A percentile compares a stretch with the other conserved stretches of the same genome.
Conservation (phyloP, 2,888 invertebrate species). For the Polymixis lichenea region DNA sequence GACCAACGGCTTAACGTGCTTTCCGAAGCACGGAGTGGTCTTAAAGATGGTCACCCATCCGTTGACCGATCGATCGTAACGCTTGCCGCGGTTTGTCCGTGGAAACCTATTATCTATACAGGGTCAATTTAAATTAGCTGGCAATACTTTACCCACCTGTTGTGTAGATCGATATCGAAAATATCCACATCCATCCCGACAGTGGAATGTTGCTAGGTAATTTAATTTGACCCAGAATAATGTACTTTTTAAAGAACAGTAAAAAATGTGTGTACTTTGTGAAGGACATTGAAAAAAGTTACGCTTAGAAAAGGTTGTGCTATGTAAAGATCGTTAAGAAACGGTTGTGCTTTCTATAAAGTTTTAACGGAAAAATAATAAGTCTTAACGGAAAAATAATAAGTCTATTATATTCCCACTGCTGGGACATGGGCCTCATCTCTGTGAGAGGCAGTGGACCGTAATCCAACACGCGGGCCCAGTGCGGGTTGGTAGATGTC, state of each 20-base stretch:
- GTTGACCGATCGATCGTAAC: too few relatives aligned
- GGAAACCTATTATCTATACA: too few relatives aligned
- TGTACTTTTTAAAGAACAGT: not conserved
- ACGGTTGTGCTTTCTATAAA: conserved; percentile 4
- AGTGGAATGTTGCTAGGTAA: not conserved
- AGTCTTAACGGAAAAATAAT: not conserved
- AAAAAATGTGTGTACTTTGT: not conserved
- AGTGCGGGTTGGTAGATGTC: not conserved
- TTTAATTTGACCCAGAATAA: not conserved
- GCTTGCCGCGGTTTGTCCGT: too few relatives aligned
- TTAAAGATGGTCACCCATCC: too few relatives aligned
- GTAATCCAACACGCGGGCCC: not conserved
- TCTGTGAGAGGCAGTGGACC: not conserved
- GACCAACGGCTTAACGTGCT: too few relatives aligned
- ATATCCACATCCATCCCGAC: too few relatives aligned
- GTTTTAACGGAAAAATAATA: not conserved
- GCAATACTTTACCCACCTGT: too few relatives aligned
- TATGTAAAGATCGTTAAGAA: not conserved
- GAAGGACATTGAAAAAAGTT: not conserved
- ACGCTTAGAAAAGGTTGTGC: conserved; percentile 15
- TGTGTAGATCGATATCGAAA: too few relatives aligned
- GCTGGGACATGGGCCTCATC: not conserved
- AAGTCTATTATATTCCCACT: not conserved
- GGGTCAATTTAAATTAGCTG: too few relatives aligned
- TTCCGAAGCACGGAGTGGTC: too few relatives aligned